Evolutionary conservation across 2,888 invertebrate species (phyloP).

Genomic region (Clepsis dumicolana): DNA sequence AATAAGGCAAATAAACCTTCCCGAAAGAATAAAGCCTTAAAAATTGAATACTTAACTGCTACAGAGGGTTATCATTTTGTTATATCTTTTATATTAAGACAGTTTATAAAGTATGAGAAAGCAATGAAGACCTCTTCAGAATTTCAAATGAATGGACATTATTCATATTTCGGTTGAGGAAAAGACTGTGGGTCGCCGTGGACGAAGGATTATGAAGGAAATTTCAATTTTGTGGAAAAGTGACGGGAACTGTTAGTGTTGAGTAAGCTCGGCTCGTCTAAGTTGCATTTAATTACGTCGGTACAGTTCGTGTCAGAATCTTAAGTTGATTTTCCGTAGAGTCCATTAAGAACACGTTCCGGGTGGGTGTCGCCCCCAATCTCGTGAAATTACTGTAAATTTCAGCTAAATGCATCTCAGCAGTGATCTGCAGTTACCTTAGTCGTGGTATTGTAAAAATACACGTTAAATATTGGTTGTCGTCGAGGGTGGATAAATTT

Average conservation of each 20-base stretch:
- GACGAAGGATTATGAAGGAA: constrained; percentile 58
- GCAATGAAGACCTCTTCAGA: constrained; percentile 65
- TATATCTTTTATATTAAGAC: constrained; percentile 48
- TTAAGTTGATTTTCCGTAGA: constrained; percentile 53
- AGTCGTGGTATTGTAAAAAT: neutral
- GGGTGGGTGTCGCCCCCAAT: constrained; percentile 36
- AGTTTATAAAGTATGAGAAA: constrained; percentile 62
- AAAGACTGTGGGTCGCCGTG: constrained; percentile 54
- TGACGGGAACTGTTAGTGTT: constrained; percentile 50
- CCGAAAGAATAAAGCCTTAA: neutral
- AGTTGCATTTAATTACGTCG: constrained; percentile 55
- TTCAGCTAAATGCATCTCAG: constrained; percentile 34
- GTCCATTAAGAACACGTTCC: constrained; percentile 43
- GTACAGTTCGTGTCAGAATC: constrained; percentile 48
- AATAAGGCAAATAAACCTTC: neutral
- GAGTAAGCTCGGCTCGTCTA: constrained; percentile 40
- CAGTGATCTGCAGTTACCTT: neutral
- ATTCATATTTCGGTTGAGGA: constrained; percentile 67
- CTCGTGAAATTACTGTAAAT: constrained; percentile 41
- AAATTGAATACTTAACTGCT: constrained; percentile 8
- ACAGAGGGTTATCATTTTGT: constrained; percentile 23
- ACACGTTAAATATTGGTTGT: neutral
- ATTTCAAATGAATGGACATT: constrained; percentile 70
- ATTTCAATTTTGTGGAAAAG: constrained; percentile 54
- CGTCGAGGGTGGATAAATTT: neutral